Evolutionary conservation across 2,113 vertebrate genomes (phyloP).

Genomic region (Thalassoma bifasciatum): DNA sequence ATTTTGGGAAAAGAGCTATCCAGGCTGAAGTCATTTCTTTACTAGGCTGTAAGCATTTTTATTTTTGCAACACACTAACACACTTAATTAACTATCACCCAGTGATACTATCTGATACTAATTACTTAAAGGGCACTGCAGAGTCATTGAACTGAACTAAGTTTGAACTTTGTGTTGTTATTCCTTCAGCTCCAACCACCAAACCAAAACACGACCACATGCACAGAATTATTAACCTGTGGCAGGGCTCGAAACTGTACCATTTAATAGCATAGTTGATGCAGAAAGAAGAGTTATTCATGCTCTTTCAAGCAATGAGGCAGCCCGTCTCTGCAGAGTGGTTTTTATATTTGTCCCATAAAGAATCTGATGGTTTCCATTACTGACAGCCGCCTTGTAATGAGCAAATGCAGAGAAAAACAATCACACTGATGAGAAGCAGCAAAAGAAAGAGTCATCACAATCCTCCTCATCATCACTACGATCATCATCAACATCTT

Average conservation of each 20-base stretch:
- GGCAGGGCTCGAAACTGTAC: not conserved
- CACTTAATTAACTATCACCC: not conserved
- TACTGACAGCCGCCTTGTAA: not conserved
- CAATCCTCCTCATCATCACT: slow-evolving; percentile 14
- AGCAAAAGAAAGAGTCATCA: slow-evolving; percentile 5
- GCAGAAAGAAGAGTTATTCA: not conserved
- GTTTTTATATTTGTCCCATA: not conserved
- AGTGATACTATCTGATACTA: too few relatives aligned
- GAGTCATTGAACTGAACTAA: not conserved
- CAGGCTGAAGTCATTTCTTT: too few relatives aligned
- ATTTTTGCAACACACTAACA: too few relatives aligned
- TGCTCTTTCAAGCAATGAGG: not conserved
- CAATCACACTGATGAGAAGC: slow-evolving; percentile 4
- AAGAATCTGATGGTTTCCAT: not conserved
- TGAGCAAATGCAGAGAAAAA: slow-evolving; percentile 4
- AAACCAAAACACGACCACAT: not conserved
- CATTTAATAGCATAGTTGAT: not conserved
- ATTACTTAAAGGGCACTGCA: not conserved
- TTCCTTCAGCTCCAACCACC: not conserved
- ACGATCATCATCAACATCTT: not conserved
- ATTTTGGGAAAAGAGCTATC: too few relatives aligned
- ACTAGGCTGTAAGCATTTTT: too few relatives aligned
- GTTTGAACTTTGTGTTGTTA: not conserved
- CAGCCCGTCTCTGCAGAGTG: not conserved
- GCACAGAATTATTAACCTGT: not conserved